phyloP scores from a whole-genome alignment of 2,113 vertebrate genomes.

The Aldabrachelys gigantea region DNA sequence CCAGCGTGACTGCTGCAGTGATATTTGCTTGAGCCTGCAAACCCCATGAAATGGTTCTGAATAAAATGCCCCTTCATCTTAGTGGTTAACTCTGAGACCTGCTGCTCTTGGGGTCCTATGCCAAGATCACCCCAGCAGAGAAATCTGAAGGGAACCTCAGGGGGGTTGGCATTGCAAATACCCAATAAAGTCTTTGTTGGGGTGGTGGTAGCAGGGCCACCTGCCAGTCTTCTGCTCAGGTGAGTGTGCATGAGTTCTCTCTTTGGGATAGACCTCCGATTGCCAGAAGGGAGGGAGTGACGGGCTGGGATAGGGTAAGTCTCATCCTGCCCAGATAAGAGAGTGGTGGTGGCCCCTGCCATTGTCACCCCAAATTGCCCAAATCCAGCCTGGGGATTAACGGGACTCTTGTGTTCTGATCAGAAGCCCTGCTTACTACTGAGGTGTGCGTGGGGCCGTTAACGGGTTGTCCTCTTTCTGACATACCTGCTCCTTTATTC shows the following conservation, averaged over 20 bases:
- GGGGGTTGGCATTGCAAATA: neutral
- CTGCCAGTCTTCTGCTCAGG: neutral
- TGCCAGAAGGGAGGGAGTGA: neutral
- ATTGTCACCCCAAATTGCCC: neutral
- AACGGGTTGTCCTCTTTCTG: neutral
- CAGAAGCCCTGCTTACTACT: neutral
- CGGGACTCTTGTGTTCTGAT: neutral
- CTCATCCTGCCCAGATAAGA: neutral
- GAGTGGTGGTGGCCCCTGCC: neutral
- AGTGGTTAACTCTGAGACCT: neutral
- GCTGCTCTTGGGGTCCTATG: neutral
- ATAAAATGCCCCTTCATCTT: neutral
- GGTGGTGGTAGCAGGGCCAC: neutral
- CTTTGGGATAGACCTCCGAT: neutral
- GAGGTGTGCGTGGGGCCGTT: neutral
- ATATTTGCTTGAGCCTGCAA: neutral
- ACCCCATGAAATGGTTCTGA: neutral
- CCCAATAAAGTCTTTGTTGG: neutral
- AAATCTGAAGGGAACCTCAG: accelerated
- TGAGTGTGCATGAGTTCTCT: neutral
- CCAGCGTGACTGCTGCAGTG: neutral
- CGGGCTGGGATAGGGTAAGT: neutral
- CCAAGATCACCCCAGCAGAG: neutral
- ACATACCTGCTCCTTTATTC: neutral
- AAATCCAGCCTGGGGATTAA: neutral